Evolutionary conservation across 2,113 vertebrate genomes (phyloP), one percentile per base, ranked within the genome.

Genomic region (Chamaetylas fuelleborni): DNA sequence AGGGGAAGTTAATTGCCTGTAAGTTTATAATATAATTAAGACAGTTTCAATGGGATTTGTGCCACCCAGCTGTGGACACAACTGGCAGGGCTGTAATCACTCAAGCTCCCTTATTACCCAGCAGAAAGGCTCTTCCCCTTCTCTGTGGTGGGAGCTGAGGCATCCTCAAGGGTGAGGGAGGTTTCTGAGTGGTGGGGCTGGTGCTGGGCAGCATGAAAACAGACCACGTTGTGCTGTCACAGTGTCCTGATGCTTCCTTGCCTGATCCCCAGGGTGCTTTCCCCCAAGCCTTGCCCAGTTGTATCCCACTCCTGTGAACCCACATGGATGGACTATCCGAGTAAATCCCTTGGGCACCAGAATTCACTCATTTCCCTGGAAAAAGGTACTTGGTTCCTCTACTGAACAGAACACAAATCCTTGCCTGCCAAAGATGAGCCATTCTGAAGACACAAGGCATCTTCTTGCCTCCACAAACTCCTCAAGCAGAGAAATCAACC

Each of bases 1-100:
- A 56, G n/a, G 24, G 60, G 57, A 88, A 53, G 51, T 74, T 95
- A 94, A 93, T 94, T 94, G 76, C 51, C 86, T 92, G 73, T 92
- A 88, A 95, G 9, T 1, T 92, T 93, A 78, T 79, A 83, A 77
- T 81, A 66, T 64, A 80, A 77, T 93, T 86, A 83, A 53, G 69
- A 56, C 18, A 51, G 22, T 86, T 94, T 31, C 69, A 92, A 66
- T 54, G 74, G 86, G 86, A 83, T 94, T 90, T 94, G 47, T 88
- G 72, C 79, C 88, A 90, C 85, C 57, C 92, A 93, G 53, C 62
- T 48, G 28, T 16, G 78, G 74, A 72, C 53, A 38, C 0, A 6
- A 79, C 28, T 79, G 57, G 33, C 18, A 13, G n/a, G 66, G 71
- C 24, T 90, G 33, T 88, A 93, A 85, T 93, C 81, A 57, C 17